Evolutionary conservation across 2,113 vertebrate species (phyloP), one percentile per base, ranked within the genome.

Genomic region (Nyctibius bracteatus): DNA sequence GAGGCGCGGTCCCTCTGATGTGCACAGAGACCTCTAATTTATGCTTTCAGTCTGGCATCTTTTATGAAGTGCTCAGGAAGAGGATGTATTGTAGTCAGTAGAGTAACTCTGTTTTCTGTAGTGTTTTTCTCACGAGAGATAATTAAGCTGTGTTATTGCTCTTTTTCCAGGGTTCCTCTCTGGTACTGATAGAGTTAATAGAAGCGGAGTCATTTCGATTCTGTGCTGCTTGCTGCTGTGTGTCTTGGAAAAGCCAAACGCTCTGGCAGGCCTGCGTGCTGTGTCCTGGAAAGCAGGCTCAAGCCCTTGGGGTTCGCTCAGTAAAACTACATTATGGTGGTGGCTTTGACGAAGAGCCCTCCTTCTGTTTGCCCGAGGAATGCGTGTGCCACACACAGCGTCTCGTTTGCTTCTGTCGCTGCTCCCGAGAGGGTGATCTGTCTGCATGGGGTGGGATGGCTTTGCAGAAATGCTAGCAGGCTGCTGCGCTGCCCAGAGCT

Each of bases 271-370:
- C 81, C 80, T 81, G 27, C 0, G 0, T 77, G 83, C 81, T 18
- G n/a, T 82, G 84, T 72, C 86, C 91, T 95, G 94, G 88, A 96
- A 91, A 94, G 92, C 88, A 66, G 66, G 37, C 94, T 81, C 8
- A 4, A 91, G 70, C 81, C 82, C 65, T 81, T 65, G 61, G 92
- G 83, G 52, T 77, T 43, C 4, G 0, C 81, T 75, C 1, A 5
- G 81, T 59, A 35, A 37, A 89, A 47, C 88, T 65, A 25, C 37
- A 0, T 37, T 35, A 19, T 39, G 70, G 30, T 55, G 54, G 77
- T 85, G 83, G 70, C 95, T 89, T 74, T 95, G 83, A 55, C 6
- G 3, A 61, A 49, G 61, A 89, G 65, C 57, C 62, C 27, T 86
- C 73, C n/a, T 91, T 74, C 68, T 5, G 0, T 49, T 61, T 55